Base-by-base conservation (phyloP, 2,797 vertebrate species). In the Helarctos malayanus region DNA sequence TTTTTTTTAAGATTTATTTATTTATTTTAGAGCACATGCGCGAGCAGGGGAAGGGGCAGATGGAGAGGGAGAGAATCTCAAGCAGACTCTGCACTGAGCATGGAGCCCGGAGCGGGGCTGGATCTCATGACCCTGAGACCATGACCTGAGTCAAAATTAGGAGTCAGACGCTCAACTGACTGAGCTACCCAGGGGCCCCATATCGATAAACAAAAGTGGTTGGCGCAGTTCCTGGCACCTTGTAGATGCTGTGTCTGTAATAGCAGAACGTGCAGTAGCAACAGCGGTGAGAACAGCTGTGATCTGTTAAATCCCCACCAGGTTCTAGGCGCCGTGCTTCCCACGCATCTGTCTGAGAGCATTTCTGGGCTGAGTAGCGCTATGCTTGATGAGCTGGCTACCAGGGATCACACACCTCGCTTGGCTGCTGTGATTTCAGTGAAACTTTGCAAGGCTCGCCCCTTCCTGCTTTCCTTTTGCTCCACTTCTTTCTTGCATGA, bases 401-500 rank as follows among this genome's bases (percentile, higher is more conserved):
- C 59, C 7, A 35, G 49, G 4, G 73, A 85, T 87, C n/a, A 25
- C 23, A 41, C 47, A 23, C 29, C 94, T 83, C 23, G 19, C 29
- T 57, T 85, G 57, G n/a, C 79, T 35, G 41, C 68, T 25, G 52
- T 38, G 57, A 54, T 61, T 82, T 76, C 57, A 91, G 52, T 63
- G 38, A 85, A 78, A 63, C 14, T 18, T 63, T 57, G 47, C 65
- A 57, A 41, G 21, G 3, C 41, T 56, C 47, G 8, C 57, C 2
- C n/a, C 59, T 9, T 29, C 27, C 35, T 54, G 3, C 32, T 87
- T 86, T 79, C 86, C 38, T 76, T 95, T 87, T 65, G 21, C 45
- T 84, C 14, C 11, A 45, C 4, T 63, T 85, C 69, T 32, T 93
- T 21, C 21, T 94, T 56, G 35, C 14, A 49, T 49, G 45, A 47